Percentiles rank a stretch among this genome's conserved stretches.
Evolutionary conservation across 2,113 vertebrate species (phyloP).

Genomic region (Dascyllus trimaculatus): DNA sequence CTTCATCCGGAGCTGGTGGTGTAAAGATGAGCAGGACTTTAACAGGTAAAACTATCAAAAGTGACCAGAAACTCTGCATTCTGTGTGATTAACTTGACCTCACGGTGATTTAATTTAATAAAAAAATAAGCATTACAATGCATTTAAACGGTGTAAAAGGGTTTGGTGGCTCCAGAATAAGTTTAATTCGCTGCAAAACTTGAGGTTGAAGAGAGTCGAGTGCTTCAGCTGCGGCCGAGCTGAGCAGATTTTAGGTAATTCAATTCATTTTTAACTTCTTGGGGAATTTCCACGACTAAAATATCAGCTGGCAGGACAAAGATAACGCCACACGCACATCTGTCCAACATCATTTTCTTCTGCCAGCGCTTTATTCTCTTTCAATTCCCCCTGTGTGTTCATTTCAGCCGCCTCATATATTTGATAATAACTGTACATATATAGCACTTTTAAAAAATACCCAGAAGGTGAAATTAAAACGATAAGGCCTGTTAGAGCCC

Average conservation of each 20-base stretch:
- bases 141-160: neutral
- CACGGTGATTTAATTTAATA: neutral
- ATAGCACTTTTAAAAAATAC: too few relatives aligned
- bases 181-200: neutral
- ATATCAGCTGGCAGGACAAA: neutral
- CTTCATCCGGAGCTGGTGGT: neutral
- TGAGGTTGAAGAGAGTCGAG: neutral
- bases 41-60: neutral
- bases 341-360: too few relatives aligned
- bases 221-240: neutral
- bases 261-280: neutral
- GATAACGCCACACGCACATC: neutral
- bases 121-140: neutral
- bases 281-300: neutral
- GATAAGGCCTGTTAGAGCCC: too few relatives aligned
- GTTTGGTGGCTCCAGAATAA: neutral
- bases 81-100: neutral
- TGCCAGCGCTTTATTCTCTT: too few relatives aligned
- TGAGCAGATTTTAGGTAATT: neutral
- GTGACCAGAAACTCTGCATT: neutral
- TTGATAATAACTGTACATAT: too few relatives aligned
- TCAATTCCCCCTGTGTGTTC: neutral
- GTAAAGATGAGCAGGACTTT: neutral
- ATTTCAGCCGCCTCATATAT: too few relatives aligned
- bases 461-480: too few relatives aligned